A percentile compares a stretch with the other conserved stretches of the same genome.
Conservation (phyloP, 2,797 vertebrate genomes). For the Tragelaphus oryx region DNA sequence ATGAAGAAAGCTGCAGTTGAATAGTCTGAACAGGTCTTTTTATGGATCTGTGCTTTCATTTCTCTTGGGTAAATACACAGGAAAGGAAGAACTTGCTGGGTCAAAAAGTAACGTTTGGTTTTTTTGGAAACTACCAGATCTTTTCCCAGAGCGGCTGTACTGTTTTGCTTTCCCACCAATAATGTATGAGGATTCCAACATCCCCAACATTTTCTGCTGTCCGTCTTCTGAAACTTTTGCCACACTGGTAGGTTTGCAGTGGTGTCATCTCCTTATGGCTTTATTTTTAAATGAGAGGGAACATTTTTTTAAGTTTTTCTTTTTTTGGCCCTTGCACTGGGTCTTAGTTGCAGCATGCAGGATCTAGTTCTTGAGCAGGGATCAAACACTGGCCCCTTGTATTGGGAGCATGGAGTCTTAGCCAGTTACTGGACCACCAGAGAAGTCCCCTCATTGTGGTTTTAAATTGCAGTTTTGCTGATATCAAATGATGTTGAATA, state of each 20-base stretch:
- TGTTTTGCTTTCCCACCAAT: background rate
- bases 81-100: background rate
- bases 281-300: background rate
- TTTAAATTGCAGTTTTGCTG: background rate
- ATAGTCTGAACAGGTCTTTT: background rate
- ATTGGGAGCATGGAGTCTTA: background rate
- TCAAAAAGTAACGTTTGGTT: background rate
- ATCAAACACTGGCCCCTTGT: background rate
- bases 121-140: background rate
- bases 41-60: background rate
- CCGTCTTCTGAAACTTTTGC: background rate
- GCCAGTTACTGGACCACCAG: background rate
- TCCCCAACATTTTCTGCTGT: background rate
- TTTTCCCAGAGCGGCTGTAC: background rate
- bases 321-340: background rate
- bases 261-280: background rate
- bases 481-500: background rate
- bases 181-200: background rate
- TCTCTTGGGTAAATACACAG: slow-evolving; percentile 2
- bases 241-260: background rate
- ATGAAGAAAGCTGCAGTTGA: background rate
- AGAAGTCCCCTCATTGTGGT: background rate
- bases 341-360: background rate
- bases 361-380: background rate
- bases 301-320: background rate